Conservation (phyloP, 2,888 invertebrate species). For the Blastobasis lacticolella region DNA sequence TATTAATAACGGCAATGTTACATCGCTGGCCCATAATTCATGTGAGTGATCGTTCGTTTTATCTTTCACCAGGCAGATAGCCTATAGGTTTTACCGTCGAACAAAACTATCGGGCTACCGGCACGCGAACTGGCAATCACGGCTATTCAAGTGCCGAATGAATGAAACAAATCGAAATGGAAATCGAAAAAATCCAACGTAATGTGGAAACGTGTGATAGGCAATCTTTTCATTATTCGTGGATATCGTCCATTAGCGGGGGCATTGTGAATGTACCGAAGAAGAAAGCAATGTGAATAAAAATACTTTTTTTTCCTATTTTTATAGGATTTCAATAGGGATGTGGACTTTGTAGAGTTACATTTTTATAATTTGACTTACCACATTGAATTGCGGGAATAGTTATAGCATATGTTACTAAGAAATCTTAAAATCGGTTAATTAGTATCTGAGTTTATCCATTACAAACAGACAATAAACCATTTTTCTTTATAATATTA, state of each 20-base stretch:
- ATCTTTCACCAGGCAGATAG: constrained; percentile 26
- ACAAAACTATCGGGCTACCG: constrained; percentile 40
- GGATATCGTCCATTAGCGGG: constrained; percentile 9
- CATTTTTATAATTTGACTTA: too few relatives aligned
- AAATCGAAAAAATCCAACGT: constrained; percentile 5
- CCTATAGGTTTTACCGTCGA: constrained; percentile 29
- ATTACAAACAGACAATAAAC: too few relatives aligned
- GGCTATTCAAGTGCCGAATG: constrained; percentile 39
- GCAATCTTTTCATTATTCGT: constrained; percentile 21
- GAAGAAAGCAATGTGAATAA: not conserved
- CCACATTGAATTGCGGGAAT: too few relatives aligned
- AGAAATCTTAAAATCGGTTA: too few relatives aligned
- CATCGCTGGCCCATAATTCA: constrained; percentile 38
- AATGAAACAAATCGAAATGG: constrained; percentile 58
- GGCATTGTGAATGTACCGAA: not conserved
- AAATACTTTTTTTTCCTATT: too few relatives aligned
- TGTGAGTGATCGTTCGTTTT: constrained; percentile 40
- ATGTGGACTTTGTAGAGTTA: too few relatives aligned
- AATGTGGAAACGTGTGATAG: constrained; percentile 17
- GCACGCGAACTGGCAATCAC: constrained; percentile 64
- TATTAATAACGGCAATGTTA: constrained; percentile 31
- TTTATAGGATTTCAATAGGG: too few relatives aligned
- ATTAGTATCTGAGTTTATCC: too few relatives aligned
- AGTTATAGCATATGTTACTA: too few relatives aligned
- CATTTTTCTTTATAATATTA: too few relatives aligned